Evolutionary conservation across 1,140 invertebrate genomes (phyloP).

Genomic region (Diorhabda sublineata): DNA sequence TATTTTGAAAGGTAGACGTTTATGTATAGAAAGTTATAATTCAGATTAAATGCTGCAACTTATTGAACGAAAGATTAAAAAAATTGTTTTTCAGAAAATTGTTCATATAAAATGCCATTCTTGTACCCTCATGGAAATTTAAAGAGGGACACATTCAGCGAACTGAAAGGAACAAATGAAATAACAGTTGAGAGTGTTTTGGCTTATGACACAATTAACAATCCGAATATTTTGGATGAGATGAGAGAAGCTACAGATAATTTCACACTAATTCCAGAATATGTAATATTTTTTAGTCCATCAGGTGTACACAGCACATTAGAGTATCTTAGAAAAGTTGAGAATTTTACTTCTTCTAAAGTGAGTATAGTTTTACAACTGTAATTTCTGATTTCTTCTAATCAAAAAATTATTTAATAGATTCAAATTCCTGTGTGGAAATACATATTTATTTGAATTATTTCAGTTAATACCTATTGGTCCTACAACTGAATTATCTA

Average conservation of each 20-base stretch:
- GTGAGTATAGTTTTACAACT: slow-evolving; percentile 28
- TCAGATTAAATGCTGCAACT: neutral
- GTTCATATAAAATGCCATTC: slow-evolving; percentile 32
- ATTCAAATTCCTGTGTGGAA: neutral
- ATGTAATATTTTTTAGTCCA: slow-evolving; percentile 51
- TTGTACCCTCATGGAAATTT: slow-evolving; percentile 51
- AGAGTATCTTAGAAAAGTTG: slow-evolving; percentile 35
- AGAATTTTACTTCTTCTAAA: slow-evolving; percentile 31
- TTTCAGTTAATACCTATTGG: slow-evolving; percentile 49
- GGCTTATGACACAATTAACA: slow-evolving; percentile 45
- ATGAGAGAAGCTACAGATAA: slow-evolving; percentile 36
- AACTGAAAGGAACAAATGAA: slow-evolving; percentile 37
- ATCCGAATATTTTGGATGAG: slow-evolving; percentile 41
- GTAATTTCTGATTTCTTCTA: neutral
- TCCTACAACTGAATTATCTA: slow-evolving; percentile 46
- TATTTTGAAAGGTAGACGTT: slow-evolving; percentile 40
- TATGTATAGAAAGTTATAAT: slow-evolving; percentile 9
- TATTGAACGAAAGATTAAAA: too few species aligned
- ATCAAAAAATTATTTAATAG: neutral
- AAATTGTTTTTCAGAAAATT: too few species aligned
- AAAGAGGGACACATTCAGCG: slow-evolving; percentile 45
- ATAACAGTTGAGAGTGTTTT: slow-evolving; percentile 42
- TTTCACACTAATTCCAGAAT: slow-evolving; percentile 40
- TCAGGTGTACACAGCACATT: slow-evolving; percentile 43
- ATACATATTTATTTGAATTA: neutral